These are phyloP conservation scores for Hypercompe scribonia DNA, from an alignment of 2,888 invertebrate species.

Conservation along the genomic window DNA sequence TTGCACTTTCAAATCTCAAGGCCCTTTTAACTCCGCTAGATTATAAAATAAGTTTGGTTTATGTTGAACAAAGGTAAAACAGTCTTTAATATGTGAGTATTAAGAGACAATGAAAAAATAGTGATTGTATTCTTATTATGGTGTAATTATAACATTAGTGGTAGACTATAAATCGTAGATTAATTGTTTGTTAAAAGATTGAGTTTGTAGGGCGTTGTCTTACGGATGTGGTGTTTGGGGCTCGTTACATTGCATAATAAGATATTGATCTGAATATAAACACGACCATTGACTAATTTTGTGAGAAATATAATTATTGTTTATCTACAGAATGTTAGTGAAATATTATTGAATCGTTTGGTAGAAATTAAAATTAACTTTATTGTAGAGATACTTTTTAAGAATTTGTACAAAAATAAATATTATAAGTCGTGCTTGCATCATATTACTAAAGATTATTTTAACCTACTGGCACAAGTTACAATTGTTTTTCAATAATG, in stretches of 20 bases:
- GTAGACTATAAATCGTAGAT: constrained; percentile 64
- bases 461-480: too few species aligned
- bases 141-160: constrained; percentile 29
- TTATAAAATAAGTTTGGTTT: constrained; percentile 27
- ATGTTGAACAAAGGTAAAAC: constrained; percentile 33
- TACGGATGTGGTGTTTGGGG: constrained; percentile 50
- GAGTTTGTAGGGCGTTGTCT: constrained; percentile 54
- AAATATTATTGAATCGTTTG: background rate
- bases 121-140: constrained; percentile 18
- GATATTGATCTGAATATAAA: constrained; percentile 27
- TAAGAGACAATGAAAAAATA: constrained; percentile 28
- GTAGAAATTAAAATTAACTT: background rate
- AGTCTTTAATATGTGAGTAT: constrained; percentile 34
- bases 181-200: constrained; percentile 60
- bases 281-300: constrained; percentile 23
- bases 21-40: constrained; percentile 64
- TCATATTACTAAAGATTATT: background rate
- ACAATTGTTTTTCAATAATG: too few species aligned
- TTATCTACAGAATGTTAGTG: background rate
- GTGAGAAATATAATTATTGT: background rate
- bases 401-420: background rate
- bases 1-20: constrained; percentile 78
- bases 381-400: background rate
- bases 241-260: constrained; percentile 30
- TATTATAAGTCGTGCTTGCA: background rate